Conservation (phyloP, 1,140 invertebrate species). For the Elysia chlorotica region DNA sequence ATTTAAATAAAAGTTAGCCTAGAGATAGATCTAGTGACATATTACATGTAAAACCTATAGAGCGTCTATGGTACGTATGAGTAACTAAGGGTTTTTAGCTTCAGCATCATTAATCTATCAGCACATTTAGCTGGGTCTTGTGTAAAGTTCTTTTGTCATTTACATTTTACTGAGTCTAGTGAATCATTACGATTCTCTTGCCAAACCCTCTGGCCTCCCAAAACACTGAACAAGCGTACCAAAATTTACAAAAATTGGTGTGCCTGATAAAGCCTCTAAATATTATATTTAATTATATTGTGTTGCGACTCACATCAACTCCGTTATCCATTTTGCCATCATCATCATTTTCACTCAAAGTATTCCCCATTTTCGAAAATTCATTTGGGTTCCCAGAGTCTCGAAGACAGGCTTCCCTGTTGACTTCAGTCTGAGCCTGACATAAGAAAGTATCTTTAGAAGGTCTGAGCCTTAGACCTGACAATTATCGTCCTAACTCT, state of each 20-base stretch:
- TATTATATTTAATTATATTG: background rate
- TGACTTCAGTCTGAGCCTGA: no score
- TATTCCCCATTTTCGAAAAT: conserved; percentile 11
- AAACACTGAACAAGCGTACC: background rate
- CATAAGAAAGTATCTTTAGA: no score
- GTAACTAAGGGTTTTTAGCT: no score
- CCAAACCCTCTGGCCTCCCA: background rate
- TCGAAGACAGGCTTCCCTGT: background rate
- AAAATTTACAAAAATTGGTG: background rate
- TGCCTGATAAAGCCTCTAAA: background rate
- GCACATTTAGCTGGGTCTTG: no score
- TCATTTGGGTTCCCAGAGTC: background rate
- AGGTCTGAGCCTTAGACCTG: background rate
- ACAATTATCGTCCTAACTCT: background rate
- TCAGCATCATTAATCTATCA: no score
- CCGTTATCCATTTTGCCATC: conserved; percentile 10
- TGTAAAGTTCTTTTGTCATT: background rate
- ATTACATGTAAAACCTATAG: no score
- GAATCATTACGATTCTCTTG: background rate
- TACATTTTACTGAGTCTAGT: background rate
- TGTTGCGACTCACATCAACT: conserved; percentile 3
- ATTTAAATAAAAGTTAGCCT: no score
- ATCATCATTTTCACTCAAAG: conserved; percentile 19
- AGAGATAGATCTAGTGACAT: no score
- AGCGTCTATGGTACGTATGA: no score